Percentiles rank a stretch among this genome's conserved stretches.
phyloP scores from a whole-genome alignment of 2,113 vertebrate species.

The Ameiurus melas region DNA sequence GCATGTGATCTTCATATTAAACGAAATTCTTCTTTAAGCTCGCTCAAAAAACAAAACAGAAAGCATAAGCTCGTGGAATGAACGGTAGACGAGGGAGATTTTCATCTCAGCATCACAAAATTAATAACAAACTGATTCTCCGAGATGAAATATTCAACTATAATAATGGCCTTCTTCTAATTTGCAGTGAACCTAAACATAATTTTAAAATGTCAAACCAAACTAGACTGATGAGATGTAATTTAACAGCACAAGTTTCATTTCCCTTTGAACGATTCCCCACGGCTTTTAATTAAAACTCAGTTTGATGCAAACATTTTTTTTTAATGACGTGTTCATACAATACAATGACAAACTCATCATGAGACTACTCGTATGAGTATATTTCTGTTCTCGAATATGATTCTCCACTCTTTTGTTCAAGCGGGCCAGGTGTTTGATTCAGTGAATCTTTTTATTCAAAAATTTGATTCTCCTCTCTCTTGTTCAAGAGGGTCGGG shows the following conservation, averaged over 20 bases:
- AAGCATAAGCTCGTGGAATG: neutral
- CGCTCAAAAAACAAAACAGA: neutral
- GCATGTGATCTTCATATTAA: neutral
- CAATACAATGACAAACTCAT: neutral
- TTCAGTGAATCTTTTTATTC: neutral
- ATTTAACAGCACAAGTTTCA: neutral
- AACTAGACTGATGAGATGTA: neutral
- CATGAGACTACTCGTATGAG: neutral
- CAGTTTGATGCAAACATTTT: neutral
- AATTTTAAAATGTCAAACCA: neutral
- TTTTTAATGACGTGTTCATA: neutral
- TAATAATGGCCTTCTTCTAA: neutral
- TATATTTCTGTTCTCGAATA: neutral
- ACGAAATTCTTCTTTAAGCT: neutral
- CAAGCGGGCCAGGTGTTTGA: neutral
- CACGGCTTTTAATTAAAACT: neutral
- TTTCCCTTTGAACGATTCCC: neutral
- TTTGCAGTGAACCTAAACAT: neutral
- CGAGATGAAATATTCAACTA: conserved; percentile 16
- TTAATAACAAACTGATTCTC: conserved; percentile 10
- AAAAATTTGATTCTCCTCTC: neutral
- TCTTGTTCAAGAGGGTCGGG: neutral
- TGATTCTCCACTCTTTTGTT: neutral
- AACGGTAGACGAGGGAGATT: conserved; percentile 14
- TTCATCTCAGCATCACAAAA: neutral